Evolutionary conservation across 2,113 vertebrate genomes (phyloP), one percentile per base, ranked within the genome.

Genomic region (Malaclemys terrapin): DNA sequence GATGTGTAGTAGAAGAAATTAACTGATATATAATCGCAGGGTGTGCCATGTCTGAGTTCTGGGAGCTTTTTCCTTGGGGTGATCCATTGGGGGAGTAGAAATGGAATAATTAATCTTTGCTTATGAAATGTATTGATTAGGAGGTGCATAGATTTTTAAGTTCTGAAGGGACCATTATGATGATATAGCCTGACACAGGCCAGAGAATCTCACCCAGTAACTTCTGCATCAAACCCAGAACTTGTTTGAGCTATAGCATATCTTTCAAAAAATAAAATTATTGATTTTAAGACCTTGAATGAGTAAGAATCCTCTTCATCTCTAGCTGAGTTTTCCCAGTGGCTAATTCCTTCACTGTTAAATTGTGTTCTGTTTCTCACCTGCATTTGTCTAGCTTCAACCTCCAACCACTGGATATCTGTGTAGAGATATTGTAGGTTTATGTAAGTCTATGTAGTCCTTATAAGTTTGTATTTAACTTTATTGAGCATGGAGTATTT

Each of bases 41-140:
- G 3, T 5, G 53, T 5, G 49, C 2, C 17, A 8, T 3, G 2
- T 31, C 65, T 2, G 65, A 27, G 56, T 0, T 1, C 84, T 22
- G 35, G 14, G 88, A 69, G 25, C 16, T 54, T 4, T 38, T 47
- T 31, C 10, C 57, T 54, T 38, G 16, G 29, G 29, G 65, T 25
- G 54, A 52, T 82, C 65, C 11, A 0, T 0, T 10, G 25, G 52
- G 35, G 35, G 62, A n/a, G 42, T 53, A 72, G 79, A 47, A 75
- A 31, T 2, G 62, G 54, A 54, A 10, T 49, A 38, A 19, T 6
- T 3, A 24, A 62, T 8, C 54, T 6, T 20, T 2, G 31, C 49
- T 25, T 79, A 5, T 27, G 35, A 38, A 69, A 20, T 16, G 2
- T 42, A 76, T 42, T 49, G 3, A 19, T 27, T 59, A 50, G 62